phyloP scores from a whole-genome alignment of 2,888 invertebrate genomes.

The Folsomia candida region DNA sequence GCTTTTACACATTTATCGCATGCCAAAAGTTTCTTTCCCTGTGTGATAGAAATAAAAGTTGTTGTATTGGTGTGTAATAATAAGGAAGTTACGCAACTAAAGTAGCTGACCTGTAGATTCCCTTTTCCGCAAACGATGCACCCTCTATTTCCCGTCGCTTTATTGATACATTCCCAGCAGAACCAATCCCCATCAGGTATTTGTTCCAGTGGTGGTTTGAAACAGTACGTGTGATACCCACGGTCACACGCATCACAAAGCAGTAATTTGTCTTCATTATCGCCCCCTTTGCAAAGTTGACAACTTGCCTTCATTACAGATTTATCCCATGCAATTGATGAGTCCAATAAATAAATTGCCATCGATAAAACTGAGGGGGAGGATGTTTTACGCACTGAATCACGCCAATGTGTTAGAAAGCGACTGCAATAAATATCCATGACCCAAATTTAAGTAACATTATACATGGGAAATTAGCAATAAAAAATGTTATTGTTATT shows the following conservation, averaged over 20 bases:
- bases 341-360: slow-evolving; percentile 83
- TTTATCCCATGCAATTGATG: slow-evolving; percentile 96
- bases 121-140: slow-evolving; percentile 90
- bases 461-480: too few species aligned
- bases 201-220: slow-evolving; percentile 91
- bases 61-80: too few species aligned
- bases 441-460: neutral
- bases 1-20: slow-evolving; percentile 89
- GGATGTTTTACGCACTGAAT: slow-evolving; percentile 76
- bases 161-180: slow-evolving; percentile 53
- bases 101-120: slow-evolving; percentile 51
- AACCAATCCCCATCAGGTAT: slow-evolving; percentile 98
- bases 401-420: slow-evolving; percentile 69
- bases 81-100: neutral
- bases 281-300: slow-evolving; percentile 94
- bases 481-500: slow-evolving; percentile 46
- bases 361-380: slow-evolving; percentile 88
- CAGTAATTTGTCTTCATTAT: slow-evolving; percentile 90
- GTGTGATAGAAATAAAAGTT: too few species aligned
- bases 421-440: slow-evolving; percentile 15
- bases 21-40: slow-evolving; percentile 69
- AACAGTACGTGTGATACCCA: slow-evolving; percentile 98
- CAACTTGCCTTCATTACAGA: slow-evolving; percentile 98
- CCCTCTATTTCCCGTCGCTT: slow-evolving; percentile 66
- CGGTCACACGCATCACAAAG: slow-evolving; percentile 97